These are phyloP conservation scores for Ectropis grisescens DNA, from an alignment of 1,140 invertebrate species.

Conservation along the genomic window DNA sequence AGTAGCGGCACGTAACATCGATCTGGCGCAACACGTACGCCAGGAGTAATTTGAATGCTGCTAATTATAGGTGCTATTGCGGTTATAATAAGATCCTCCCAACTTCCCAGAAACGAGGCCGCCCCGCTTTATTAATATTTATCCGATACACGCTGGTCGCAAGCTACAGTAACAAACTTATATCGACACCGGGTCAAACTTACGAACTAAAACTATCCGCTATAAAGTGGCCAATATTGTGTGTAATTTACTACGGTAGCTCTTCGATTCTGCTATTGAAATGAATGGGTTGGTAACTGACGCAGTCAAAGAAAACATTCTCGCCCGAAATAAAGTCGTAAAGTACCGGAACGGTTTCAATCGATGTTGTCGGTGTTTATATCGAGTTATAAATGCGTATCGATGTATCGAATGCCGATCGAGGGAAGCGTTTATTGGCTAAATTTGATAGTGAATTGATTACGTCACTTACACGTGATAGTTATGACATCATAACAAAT, in stretches of 20 bases:
- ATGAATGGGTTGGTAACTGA: no score
- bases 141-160: conserved; percentile 62
- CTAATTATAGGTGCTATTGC: conserved; percentile 70
- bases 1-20: conserved; percentile 48
- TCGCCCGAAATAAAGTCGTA: conserved; percentile 65
- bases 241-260: no score
- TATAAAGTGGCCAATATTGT: no score
- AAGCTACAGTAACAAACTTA: no score
- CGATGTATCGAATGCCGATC: conserved; percentile 36
- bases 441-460: conserved; percentile 11
- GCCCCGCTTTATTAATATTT: conserved; percentile 67
- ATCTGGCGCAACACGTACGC: conserved; percentile 46
- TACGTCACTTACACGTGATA: no score
- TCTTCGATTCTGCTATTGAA: no score
- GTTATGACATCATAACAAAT: no score
- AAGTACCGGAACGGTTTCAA: conserved; percentile 63
- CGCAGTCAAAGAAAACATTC: conserved; percentile 64
- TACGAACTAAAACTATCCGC: no score
- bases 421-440: conserved; percentile 26
- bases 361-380: conserved; percentile 54
- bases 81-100: conserved; percentile 69
- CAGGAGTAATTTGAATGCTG: conserved; percentile 59
- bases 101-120: conserved; percentile 67
- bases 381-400: conserved; percentile 49
- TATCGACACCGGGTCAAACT: no score